A percentile compares a stretch with the other conserved stretches of the same genome.
These are phyloP conservation scores for Sternarchorhynchus goeldii DNA, from an alignment of 2,797 vertebrate genomes.

Conservation along the genomic window DNA sequence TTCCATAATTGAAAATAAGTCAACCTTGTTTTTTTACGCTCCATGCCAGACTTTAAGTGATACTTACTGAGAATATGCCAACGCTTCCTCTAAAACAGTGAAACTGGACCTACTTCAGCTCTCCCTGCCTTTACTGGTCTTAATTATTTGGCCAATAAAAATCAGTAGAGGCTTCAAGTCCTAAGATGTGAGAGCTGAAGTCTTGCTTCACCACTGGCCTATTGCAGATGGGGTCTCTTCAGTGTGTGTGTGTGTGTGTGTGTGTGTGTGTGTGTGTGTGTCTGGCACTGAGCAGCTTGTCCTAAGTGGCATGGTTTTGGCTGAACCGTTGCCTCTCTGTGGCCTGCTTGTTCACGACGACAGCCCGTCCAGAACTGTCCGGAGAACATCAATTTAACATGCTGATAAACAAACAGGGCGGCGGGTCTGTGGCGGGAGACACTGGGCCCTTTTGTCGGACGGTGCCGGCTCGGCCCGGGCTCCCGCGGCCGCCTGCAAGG, in stretches of 20 bases:
- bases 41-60: background rate
- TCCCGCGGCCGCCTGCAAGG: conserved; percentile 44
- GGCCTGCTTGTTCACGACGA: conserved; percentile 46
- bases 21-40: conserved; percentile 1
- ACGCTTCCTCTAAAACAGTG: background rate
- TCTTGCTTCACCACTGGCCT: background rate
- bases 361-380: conserved; percentile 52
- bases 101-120: background rate
- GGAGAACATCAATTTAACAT: conserved; percentile 57
- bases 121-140: background rate
- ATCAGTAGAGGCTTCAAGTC: background rate
- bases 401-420: conserved; percentile 57
- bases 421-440: conserved; percentile 38
- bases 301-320: conserved; percentile 21
- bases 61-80: background rate
- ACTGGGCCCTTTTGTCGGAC: conserved; percentile 51
- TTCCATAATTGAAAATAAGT: background rate
- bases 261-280: conserved; percentile 6
- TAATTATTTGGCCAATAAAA: background rate
- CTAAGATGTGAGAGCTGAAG: background rate
- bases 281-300: conserved; percentile 34
- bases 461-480: conserved; percentile 36
- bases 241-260: background rate
- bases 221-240: background rate
- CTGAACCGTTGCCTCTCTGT: conserved; percentile 36